Evolutionary conservation across 1,140 invertebrate genomes (phyloP).

Genomic region (Caenorhabditis elegans): DNA sequence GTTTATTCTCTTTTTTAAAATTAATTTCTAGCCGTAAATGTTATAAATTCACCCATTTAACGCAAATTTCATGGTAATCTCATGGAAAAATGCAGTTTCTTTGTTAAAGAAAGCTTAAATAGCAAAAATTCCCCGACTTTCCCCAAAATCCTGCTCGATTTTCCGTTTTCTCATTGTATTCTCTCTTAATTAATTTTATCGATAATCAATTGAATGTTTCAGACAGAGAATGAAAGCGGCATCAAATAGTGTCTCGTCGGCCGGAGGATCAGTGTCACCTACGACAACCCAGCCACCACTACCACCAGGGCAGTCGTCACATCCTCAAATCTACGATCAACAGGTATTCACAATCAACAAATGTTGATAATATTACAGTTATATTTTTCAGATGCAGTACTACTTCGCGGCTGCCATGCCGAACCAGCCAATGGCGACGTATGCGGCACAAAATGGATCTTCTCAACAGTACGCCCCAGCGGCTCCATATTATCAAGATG

Average conservation of each 20-base stretch:
- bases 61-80: too few relatives aligned
- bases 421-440: not conserved
- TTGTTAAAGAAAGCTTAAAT: too few relatives aligned
- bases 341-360: not conserved
- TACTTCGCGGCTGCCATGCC: not conserved
- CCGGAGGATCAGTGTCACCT: not conserved
- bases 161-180: too few relatives aligned
- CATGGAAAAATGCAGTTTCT: too few relatives aligned
- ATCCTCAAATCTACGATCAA: not conserved
- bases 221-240: conserved; percentile 3
- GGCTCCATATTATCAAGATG: not conserved
- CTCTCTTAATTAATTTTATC: too few relatives aligned
- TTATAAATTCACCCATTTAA: too few relatives aligned
- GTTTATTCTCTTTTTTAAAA: too few relatives aligned
- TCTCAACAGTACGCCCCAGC: not conserved
- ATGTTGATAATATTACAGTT: not conserved
- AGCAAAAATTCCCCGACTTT: too few relatives aligned
- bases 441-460: not conserved
- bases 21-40: too few relatives aligned
- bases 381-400: not conserved
- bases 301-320: not conserved
- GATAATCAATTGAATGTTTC: not conserved
- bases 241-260: not conserved
- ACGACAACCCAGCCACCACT: not conserved
- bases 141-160: too few relatives aligned